Conservation (phyloP, 2,888 invertebrate genomes). For the Omphaloscelis lunosa region DNA sequence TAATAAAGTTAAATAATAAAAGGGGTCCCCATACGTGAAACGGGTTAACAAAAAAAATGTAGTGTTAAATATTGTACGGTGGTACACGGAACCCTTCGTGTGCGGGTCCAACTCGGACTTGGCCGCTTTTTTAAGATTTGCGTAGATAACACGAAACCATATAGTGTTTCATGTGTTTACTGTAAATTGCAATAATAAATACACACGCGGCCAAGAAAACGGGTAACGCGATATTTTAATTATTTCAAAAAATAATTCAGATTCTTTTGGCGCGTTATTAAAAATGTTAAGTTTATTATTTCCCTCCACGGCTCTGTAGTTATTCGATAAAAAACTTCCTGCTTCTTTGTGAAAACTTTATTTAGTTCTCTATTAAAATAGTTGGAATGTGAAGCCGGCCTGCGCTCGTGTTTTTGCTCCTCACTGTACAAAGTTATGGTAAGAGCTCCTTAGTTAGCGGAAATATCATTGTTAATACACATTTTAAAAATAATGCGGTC, state of each 20-base stretch:
- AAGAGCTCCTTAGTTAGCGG: conserved; percentile 20
- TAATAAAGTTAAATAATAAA: background rate
- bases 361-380: conserved; percentile 46
- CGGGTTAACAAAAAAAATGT: background rate
- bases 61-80: background rate
- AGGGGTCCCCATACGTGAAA: background rate
- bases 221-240: conserved; percentile 41
- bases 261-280: conserved; percentile 41
- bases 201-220: conserved; percentile 37
- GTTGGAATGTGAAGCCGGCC: conserved; percentile 45
- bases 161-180: conserved; percentile 22
- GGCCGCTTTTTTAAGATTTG: conserved; percentile 5
- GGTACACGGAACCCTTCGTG: background rate
- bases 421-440: conserved; percentile 32
- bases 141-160: conserved; percentile 12
- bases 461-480: conserved; percentile 39
- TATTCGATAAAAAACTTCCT: conserved; percentile 48
- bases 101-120: background rate
- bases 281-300: conserved; percentile 55
- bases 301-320: conserved; percentile 37
- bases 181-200: conserved; percentile 34
- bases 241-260: conserved; percentile 35
- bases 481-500: conserved; percentile 26
- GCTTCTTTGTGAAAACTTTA: conserved; percentile 51
- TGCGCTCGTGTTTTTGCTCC: conserved; percentile 46